phyloP scores from a whole-genome alignment of 2,797 vertebrate genomes.

The Serranus cabrilla region DNA sequence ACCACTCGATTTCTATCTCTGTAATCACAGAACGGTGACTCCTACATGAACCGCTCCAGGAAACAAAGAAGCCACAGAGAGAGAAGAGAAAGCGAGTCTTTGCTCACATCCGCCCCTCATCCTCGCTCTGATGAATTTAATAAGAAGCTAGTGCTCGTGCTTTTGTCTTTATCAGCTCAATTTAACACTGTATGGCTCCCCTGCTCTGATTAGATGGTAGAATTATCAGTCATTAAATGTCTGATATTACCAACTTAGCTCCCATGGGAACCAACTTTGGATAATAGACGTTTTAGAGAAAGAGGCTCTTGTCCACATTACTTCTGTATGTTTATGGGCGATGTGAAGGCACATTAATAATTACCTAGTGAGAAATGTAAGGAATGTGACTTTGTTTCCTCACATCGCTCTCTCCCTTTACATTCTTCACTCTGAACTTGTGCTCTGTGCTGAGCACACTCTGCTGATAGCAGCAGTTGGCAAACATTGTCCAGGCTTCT shows the following conservation, averaged over 20 bases:
- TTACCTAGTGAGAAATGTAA: constrained; percentile 74
- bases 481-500: constrained; percentile 57
- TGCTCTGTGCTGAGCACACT: constrained; percentile 25
- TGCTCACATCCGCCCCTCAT: constrained; percentile 32
- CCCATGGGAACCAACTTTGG: constrained; percentile 59
- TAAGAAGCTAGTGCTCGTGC: constrained; percentile 57
- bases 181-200: constrained; percentile 50
- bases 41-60: constrained; percentile 68
- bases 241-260: constrained; percentile 53
- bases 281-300: constrained; percentile 29
- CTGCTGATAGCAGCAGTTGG: constrained; percentile 60
- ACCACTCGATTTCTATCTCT: constrained; percentile 61
- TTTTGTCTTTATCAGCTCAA: constrained; percentile 66
- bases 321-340: constrained; percentile 23
- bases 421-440: constrained; percentile 50
- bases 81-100: constrained; percentile 49
- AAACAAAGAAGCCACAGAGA: constrained; percentile 78
- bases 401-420: constrained; percentile 38
- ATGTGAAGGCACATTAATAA: constrained; percentile 77
- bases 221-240: constrained; percentile 66
- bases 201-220: constrained; percentile 51
- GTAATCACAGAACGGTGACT: constrained; percentile 77
- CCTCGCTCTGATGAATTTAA: constrained; percentile 73
- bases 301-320: constrained; percentile 8
- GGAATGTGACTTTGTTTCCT: constrained; percentile 78